These are phyloP conservation scores for Eptesicus fuscus DNA, from an alignment of 2,113 vertebrate genomes.

Conservation along the genomic window DNA sequence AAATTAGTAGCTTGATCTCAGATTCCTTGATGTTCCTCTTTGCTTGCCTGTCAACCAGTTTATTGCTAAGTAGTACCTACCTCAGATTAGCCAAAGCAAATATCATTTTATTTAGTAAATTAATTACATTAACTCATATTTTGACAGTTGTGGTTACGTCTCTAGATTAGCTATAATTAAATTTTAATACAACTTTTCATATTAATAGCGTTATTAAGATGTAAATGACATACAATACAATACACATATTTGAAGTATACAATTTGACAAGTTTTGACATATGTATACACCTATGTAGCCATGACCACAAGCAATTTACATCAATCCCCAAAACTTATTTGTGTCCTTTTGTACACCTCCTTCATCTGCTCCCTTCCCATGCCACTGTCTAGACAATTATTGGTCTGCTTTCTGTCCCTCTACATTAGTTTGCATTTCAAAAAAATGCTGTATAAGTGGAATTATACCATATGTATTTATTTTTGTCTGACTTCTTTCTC, in stretches of 20 bases:
- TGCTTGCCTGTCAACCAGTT: background rate
- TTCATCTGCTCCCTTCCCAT: background rate
- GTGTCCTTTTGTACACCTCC: background rate
- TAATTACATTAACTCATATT: background rate
- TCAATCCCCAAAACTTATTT: background rate
- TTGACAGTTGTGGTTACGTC: background rate
- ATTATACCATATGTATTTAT: background rate
- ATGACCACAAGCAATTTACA: background rate
- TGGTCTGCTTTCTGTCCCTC: background rate
- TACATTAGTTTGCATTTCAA: background rate
- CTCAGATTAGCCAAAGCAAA: background rate
- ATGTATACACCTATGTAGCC: background rate
- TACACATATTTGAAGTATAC: background rate
- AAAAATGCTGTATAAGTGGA: background rate
- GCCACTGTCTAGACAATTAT: background rate
- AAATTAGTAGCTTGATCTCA: background rate
- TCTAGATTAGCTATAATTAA: background rate
- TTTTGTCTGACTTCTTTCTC: background rate
- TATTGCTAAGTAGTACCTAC: background rate
- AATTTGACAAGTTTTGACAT: background rate
- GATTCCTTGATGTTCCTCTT: background rate
- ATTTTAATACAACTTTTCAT: background rate
- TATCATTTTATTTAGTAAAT: constrained; percentile 10
- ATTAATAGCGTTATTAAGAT: constrained; percentile 7
- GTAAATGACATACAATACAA: background rate